Percentiles rank a stretch among this genome's conserved stretches.
phyloP scores from a whole-genome alignment of 2,113 vertebrate species.

The Lontra canadensis region DNA sequence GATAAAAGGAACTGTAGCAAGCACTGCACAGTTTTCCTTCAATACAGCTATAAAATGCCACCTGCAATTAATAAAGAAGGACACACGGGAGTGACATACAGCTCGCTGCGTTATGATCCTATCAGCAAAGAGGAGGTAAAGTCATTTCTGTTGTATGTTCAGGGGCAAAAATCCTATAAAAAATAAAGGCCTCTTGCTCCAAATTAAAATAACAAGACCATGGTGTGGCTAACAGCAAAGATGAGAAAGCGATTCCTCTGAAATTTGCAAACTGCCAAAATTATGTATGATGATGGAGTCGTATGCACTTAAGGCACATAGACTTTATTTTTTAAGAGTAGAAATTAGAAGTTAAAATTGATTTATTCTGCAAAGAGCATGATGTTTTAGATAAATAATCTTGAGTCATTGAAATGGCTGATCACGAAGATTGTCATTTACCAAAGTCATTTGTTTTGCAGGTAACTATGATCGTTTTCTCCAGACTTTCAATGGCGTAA shows the following conservation, averaged over 20 bases:
- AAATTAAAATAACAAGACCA: neutral
- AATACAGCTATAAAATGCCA: neutral
- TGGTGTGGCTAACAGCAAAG: neutral
- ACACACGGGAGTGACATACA: neutral
- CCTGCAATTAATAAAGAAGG: neutral
- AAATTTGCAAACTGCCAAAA: neutral
- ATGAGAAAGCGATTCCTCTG: neutral
- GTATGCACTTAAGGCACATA: neutral
- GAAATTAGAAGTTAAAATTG: slow-evolving; percentile 12
- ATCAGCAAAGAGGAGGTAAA: neutral
- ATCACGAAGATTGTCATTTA: slow-evolving; percentile 2
- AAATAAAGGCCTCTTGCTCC: neutral
- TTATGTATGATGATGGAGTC: neutral
- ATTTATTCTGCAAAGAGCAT: neutral
- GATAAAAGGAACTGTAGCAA: neutral
- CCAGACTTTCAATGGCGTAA: neutral
- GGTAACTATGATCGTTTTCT: neutral
- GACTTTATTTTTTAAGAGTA: neutral
- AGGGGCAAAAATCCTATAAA: neutral
- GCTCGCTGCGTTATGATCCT: neutral
- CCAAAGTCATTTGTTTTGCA: neutral
- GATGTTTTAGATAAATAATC: neutral
- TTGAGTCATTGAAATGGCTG: neutral
- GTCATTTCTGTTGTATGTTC: neutral
- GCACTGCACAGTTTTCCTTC: neutral